phyloP scores from a whole-genome alignment of 2,113 vertebrate genomes.

The Pteronura brasiliensis region DNA sequence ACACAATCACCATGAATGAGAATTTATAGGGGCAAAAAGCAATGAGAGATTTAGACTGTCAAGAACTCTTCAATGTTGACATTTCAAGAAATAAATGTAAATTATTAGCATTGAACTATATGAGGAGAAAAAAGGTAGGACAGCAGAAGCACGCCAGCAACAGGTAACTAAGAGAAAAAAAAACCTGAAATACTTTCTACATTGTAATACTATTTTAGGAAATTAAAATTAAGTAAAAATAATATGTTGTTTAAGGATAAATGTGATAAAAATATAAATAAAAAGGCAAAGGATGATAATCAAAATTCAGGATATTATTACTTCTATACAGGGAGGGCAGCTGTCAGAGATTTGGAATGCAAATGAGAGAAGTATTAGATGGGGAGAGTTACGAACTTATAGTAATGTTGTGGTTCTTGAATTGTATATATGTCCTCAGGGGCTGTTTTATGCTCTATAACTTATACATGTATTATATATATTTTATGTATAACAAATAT shows the following conservation, averaged over 20 bases:
- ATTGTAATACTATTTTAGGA: neutral
- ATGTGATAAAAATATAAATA: neutral
- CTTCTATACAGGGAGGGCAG: rapidly evolving
- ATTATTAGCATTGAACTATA: neutral
- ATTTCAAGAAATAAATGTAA: neutral
- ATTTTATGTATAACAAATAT: neutral
- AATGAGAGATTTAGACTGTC: neutral
- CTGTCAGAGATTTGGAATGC: neutral
- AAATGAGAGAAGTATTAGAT: neutral
- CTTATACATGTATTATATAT: neutral
- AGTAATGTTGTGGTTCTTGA: neutral
- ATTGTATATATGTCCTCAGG: neutral
- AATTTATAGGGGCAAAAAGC: neutral
- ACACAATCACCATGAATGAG: neutral
- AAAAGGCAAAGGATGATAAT: neutral
- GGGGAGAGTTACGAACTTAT: neutral
- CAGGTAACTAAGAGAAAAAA: neutral
- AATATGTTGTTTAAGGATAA: neutral
- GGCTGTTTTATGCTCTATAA: neutral
- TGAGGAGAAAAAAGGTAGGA: neutral
- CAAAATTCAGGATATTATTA: neutral
- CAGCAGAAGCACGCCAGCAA: neutral
- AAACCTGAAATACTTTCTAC: neutral
- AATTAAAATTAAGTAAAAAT: neutral
- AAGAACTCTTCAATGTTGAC: neutral